These are phyloP conservation scores for Saiga tatarica DNA, from an alignment of 2,113 vertebrate species.

Conservation along the genomic window DNA sequence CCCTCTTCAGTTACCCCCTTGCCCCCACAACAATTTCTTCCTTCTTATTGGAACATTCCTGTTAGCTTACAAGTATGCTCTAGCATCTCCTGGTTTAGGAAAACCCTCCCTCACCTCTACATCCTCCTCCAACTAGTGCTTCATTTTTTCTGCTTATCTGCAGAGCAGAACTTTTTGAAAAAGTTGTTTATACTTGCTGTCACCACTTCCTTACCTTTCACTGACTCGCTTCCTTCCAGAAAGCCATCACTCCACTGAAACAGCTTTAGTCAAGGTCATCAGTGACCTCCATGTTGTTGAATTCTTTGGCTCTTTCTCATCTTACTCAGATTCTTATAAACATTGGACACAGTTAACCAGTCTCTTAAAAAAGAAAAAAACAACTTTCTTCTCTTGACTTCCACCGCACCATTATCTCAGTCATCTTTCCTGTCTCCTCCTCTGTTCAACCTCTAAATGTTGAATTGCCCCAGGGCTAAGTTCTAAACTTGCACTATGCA, in stretches of 20 bases:
- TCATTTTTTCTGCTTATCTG: constrained; percentile 31
- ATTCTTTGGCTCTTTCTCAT: constrained; percentile 29
- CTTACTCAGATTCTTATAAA: constrained; percentile 4
- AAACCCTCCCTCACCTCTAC: neutral
- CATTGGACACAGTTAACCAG: neutral
- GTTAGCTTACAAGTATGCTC: neutral
- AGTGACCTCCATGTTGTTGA: constrained; percentile 4
- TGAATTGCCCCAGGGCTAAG: neutral
- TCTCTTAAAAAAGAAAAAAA: neutral
- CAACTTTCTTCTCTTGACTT: neutral
- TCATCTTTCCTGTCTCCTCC: neutral
- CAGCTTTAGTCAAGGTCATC: constrained; percentile 45
- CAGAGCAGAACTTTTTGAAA: constrained; percentile 6
- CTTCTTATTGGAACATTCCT: neutral
- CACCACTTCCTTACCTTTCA: constrained; percentile 42
- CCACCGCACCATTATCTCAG: neutral
- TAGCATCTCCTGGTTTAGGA: constrained; percentile 2
- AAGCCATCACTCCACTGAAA: constrained; percentile 20
- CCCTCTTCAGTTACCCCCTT: neutral
- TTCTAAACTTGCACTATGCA: neutral
- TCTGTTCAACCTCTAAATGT: neutral
- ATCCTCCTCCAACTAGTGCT: neutral
- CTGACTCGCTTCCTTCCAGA: neutral
- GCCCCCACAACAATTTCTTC: neutral
- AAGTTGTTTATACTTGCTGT: constrained; percentile 28